Evolutionary conservation across 1,140 invertebrate species (phyloP).

Genomic region (Rhyzopertha dominica): DNA sequence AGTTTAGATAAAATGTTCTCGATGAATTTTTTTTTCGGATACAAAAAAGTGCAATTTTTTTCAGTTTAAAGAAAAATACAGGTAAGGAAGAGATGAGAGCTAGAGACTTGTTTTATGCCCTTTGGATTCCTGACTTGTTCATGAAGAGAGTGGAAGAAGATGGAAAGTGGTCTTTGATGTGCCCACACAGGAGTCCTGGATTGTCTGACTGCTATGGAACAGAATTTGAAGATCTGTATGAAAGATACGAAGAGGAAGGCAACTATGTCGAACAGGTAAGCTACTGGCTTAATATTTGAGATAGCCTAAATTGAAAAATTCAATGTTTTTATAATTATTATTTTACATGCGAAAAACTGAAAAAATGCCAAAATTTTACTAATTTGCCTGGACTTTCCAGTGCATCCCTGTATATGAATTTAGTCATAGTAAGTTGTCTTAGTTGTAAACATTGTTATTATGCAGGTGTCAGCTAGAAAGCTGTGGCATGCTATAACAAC

Average conservation of each 20-base stretch:
- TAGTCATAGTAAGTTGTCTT: no score
- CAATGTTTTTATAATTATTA: no score
- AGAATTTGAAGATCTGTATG: constrained; percentile 89
- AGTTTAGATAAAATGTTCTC: no score
- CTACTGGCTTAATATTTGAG: no score
- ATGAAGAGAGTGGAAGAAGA: constrained; percentile 93
- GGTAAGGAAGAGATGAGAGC: constrained; percentile 85
- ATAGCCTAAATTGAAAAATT: no score
- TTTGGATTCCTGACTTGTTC: constrained; percentile 99
- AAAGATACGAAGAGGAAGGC: constrained; percentile 81
- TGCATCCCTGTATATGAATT: no score
- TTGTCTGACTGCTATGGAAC: constrained; percentile 90
- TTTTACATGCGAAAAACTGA: no score
- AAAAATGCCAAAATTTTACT: constrained; percentile 61
- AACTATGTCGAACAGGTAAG: constrained; percentile 34
- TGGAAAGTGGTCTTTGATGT: constrained; percentile 93
- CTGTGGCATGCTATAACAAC: constrained; percentile 94
- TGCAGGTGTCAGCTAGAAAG: constrained; percentile 81
- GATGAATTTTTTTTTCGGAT: no score
- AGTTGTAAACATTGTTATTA: no score
- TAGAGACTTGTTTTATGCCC: constrained; percentile 93
- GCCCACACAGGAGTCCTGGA: constrained; percentile 89
- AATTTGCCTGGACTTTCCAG: no score
- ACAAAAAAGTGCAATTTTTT: no score
- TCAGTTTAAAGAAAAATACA: constrained; percentile 31